phyloP scores from a whole-genome alignment of 1,140 invertebrate species.

The Battus philenor region DNA sequence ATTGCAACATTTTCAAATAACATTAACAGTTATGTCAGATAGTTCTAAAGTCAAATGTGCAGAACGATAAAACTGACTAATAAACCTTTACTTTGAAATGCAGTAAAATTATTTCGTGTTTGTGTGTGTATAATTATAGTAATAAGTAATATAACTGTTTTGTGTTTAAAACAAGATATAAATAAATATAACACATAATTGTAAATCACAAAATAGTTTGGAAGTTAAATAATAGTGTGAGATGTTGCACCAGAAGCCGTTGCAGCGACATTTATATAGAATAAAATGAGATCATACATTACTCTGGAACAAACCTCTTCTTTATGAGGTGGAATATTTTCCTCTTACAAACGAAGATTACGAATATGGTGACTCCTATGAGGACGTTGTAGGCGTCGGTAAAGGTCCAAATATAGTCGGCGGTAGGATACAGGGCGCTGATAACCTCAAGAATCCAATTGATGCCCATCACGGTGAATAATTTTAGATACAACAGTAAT shows the following conservation, averaged over 20 bases:
- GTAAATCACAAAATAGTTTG: too few species aligned
- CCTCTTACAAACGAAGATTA: slow-evolving; percentile 74
- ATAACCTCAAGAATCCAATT: slow-evolving; percentile 63
- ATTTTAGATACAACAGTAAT: slow-evolving; percentile 52
- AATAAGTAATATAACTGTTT: background rate
- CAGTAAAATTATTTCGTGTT: background rate
- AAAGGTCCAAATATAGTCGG: slow-evolving; percentile 34
- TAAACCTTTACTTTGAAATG: background rate
- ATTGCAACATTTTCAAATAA: too few species aligned
- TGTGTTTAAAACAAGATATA: background rate
- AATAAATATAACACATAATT: background rate
- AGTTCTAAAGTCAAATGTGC: too few species aligned
- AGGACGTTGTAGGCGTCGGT: slow-evolving; percentile 62
- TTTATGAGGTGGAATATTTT: slow-evolving; percentile 63
- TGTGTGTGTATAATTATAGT: background rate
- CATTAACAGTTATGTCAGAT: too few species aligned
- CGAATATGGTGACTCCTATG: slow-evolving; percentile 67
- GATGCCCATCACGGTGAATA: slow-evolving; percentile 64
- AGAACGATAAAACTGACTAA: too few species aligned
- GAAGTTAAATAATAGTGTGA: too few species aligned
- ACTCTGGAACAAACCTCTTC: slow-evolving; percentile 49
- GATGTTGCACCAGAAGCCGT: background rate
- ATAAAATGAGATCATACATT: slow-evolving; percentile 16
- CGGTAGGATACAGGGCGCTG: slow-evolving; percentile 42
- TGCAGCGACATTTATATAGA: slow-evolving; percentile 8